Percentiles rank a stretch among this genome's conserved stretches.
Evolutionary conservation across 30 jellyfish, hydroid and myxozoan species (phyloP).

Genomic region (Clytia hemisphaerica): DNA sequence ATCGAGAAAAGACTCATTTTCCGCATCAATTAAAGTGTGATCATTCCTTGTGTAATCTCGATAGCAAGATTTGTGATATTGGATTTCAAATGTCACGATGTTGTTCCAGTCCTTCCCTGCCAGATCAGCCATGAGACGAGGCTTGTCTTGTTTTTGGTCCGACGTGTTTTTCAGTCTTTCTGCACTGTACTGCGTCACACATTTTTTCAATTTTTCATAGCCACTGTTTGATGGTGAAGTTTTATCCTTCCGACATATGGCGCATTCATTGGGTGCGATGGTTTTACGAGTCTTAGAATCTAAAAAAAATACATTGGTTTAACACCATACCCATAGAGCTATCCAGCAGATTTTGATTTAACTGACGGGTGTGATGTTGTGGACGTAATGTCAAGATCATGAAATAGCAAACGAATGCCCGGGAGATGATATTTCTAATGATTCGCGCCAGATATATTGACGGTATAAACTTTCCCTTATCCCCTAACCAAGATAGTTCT

Average conservation of each 20-base stretch:
- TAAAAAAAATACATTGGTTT: too few relatives aligned
- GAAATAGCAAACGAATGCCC: too few relatives aligned
- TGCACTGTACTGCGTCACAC: constrained; percentile 23
- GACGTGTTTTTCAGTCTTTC: constrained; percentile 13
- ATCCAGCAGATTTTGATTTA: too few relatives aligned
- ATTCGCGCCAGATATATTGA: too few relatives aligned
- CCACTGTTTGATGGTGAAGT: constrained; percentile 12
- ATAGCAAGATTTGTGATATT: constrained; percentile 27
- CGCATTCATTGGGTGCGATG: constrained; percentile 19
- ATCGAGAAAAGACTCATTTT: not conserved
- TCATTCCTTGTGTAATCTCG: constrained; percentile 10
- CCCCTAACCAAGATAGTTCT: too few relatives aligned
- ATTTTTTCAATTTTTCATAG: constrained; percentile 15
- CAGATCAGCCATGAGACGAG: too few relatives aligned
- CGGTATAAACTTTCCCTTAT: too few relatives aligned
- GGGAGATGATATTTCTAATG: too few relatives aligned
- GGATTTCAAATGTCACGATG: constrained; percentile 3
- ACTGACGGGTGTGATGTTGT: too few relatives aligned
- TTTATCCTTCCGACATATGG: constrained; percentile 21
- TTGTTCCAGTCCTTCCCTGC: too few relatives aligned
- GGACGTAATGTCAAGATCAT: too few relatives aligned
- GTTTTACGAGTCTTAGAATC: constrained; percentile 4
- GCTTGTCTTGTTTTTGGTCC: constrained; percentile 6
- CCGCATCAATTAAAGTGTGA: not conserved
- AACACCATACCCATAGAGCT: too few relatives aligned